Evolutionary conservation across 1,140 invertebrate genomes (phyloP).

Genomic region (Cecropterus lyciades): DNA sequence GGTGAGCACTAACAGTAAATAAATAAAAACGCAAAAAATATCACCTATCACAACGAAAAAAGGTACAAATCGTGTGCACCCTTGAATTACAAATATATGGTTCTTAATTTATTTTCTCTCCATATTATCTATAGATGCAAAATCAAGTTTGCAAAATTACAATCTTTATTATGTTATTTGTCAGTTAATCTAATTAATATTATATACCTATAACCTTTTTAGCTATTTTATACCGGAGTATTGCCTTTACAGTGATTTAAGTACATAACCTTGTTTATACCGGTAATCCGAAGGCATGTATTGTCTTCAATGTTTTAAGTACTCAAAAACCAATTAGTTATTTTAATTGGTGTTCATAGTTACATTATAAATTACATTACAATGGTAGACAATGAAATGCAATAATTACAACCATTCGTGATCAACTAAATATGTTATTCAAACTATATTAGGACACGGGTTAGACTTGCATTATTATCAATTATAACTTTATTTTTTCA

Average conservation of each 20-base stretch:
- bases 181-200: constrained; percentile 18
- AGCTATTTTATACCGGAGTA: constrained; percentile 3
- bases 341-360: constrained; percentile 1
- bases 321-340: not conserved
- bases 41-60: constrained; percentile 30
- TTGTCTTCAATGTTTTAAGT: not conserved
- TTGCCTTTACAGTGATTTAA: not conserved
- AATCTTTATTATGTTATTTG: constrained; percentile 34
- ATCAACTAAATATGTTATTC: constrained; percentile 5
- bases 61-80: not conserved
- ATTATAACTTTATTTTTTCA: constrained; percentile 1
- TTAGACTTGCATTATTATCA: constrained; percentile 2
- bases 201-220: not conserved
- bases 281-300: not conserved
- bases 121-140: constrained; percentile 17
- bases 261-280: not conserved
- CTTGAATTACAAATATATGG: constrained; percentile 2
- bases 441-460: constrained; percentile 5
- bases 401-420: constrained; percentile 24
- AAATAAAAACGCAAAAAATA: constrained; percentile 32
- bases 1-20: constrained; percentile 34
- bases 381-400: constrained; percentile 1
- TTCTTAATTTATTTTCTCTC: not conserved
- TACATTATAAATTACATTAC: no score
- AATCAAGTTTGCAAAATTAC: constrained; percentile 36